A percentile compares a stretch with the other conserved stretches of the same genome.
phyloP scores from a whole-genome alignment of 2,888 invertebrate genomes.

The Microdon myrmicae region DNA sequence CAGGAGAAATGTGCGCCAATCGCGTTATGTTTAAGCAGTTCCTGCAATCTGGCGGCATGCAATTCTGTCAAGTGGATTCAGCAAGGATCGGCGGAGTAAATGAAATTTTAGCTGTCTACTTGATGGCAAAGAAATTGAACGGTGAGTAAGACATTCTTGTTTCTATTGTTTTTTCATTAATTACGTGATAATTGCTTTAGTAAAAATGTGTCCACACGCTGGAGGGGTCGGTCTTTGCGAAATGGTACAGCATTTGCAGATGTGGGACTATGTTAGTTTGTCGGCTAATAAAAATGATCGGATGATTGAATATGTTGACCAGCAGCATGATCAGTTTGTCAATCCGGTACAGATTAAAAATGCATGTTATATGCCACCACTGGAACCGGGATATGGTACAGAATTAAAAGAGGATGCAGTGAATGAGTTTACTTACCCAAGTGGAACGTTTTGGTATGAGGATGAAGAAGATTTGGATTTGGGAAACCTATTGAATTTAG shows the following conservation, averaged over 20 bases:
- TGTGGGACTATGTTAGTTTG: constrained; percentile 85
- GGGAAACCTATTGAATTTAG: no score
- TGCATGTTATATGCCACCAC: constrained; percentile 81
- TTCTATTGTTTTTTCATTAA: background rate
- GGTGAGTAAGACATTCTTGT: constrained; percentile 68
- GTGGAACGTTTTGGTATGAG: constrained; percentile 79
- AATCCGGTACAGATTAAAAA: constrained; percentile 74
- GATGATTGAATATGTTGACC: constrained; percentile 87
- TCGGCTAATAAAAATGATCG: constrained; percentile 78
- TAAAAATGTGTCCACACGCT: constrained; percentile 93
- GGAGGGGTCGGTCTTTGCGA: constrained; percentile 95
- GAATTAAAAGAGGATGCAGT: constrained; percentile 78
- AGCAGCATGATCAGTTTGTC: constrained; percentile 89
- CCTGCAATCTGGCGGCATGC: constrained; percentile 80
- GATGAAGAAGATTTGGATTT: background rate
- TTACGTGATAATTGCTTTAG: constrained; percentile 71
- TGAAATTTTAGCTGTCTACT: constrained; percentile 85
- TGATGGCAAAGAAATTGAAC: constrained; percentile 87
- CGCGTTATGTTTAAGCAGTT: constrained; percentile 93
- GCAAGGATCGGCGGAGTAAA: constrained; percentile 89
- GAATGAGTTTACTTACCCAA: constrained; percentile 78
- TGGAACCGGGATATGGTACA: constrained; percentile 83
- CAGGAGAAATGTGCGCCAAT: constrained; percentile 93
- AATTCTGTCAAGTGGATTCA: constrained; percentile 91
- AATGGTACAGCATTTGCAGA: constrained; percentile 91